Evolutionary conservation across 2,888 invertebrate genomes (phyloP).

Genomic region (Sipha maydis): DNA sequence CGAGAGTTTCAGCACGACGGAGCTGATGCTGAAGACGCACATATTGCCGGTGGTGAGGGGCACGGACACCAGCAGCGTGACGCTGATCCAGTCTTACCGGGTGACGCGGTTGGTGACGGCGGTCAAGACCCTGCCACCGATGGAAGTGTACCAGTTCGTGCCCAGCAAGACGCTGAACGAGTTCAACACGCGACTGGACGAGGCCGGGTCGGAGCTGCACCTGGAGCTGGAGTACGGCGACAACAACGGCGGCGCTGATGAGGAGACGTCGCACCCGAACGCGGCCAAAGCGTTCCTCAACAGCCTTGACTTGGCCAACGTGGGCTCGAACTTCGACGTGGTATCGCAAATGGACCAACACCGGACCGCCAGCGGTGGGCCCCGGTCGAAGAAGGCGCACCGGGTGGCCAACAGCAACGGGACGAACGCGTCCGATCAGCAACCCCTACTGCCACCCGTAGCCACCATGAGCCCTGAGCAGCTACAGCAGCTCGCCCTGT

Average conservation of each 20-base stretch:
- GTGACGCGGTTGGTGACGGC: slow-evolving; percentile 88
- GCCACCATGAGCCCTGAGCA: slow-evolving; percentile 76
- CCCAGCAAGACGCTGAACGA: slow-evolving; percentile 88
- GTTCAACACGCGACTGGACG: slow-evolving; percentile 87
- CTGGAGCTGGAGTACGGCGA: slow-evolving; percentile 87
- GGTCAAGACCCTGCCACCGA: slow-evolving; percentile 88
- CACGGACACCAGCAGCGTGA: slow-evolving; percentile 80
- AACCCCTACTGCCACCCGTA: background rate
- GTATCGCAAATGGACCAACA: slow-evolving; percentile 75
- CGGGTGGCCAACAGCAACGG: slow-evolving; percentile 40
- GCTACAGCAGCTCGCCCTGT: slow-evolving; percentile 77
- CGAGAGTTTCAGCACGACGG: slow-evolving; percentile 91
- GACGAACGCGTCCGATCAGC: slow-evolving; percentile 48
- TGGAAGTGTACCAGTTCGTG: slow-evolving; percentile 86
- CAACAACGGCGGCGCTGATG: slow-evolving; percentile 71
- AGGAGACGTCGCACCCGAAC: slow-evolving; percentile 66
- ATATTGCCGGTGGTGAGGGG: slow-evolving; percentile 83
- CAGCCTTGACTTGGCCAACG: slow-evolving; percentile 77
- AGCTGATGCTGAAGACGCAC: slow-evolving; percentile 88
- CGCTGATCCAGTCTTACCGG: slow-evolving; percentile 89
- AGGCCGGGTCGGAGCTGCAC: slow-evolving; percentile 88
- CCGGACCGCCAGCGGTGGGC: slow-evolving; percentile 70
- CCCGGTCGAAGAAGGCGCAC: slow-evolving; percentile 70
- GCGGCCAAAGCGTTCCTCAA: slow-evolving; percentile 72
- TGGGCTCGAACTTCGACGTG: slow-evolving; percentile 79